These are phyloP conservation scores for Colaptes auratus DNA, from an alignment of 2,113 vertebrate species.

Conservation along the genomic window DNA sequence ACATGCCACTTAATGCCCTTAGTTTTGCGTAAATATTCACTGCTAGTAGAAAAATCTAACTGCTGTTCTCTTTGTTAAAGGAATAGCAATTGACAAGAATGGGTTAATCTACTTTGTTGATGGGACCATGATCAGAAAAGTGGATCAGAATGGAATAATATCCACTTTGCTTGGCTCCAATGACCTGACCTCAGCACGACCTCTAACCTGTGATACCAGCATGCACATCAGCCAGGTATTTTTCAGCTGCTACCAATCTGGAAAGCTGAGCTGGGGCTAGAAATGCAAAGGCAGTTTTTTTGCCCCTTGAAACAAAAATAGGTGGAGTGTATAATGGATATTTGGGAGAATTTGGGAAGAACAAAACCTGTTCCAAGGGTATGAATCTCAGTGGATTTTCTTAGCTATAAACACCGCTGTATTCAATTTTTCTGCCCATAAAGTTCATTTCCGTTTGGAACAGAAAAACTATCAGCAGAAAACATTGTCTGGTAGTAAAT, in stretches of 20 bases:
- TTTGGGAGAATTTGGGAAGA: neutral
- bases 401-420: conserved; percentile 11
- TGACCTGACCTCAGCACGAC: conserved; percentile 93
- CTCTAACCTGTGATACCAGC: conserved; percentile 93
- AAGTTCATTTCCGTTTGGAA: conserved; percentile 52
- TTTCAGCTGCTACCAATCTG: neutral
- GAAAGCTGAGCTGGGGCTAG: neutral
- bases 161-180: conserved; percentile 96
- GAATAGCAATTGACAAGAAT: conserved; percentile 93
- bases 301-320: neutral
- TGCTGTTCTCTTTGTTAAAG: conserved; percentile 74
- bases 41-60: neutral
- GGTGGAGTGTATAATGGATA: neutral
- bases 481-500: conserved; percentile 55
- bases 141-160: conserved; percentile 96
- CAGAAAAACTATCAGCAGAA: conserved; percentile 40
- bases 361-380: neutral
- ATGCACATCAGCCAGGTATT: conserved; percentile 98
- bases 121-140: conserved; percentile 95
- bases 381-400: neutral
- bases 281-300: neutral
- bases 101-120: conserved; percentile 98
- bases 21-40: neutral
- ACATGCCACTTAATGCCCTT: neutral
- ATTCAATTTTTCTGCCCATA: conserved; percentile 55